Base-by-base conservation (phyloP, 2,888 invertebrate species). In the Nomada fucata region DNA sequence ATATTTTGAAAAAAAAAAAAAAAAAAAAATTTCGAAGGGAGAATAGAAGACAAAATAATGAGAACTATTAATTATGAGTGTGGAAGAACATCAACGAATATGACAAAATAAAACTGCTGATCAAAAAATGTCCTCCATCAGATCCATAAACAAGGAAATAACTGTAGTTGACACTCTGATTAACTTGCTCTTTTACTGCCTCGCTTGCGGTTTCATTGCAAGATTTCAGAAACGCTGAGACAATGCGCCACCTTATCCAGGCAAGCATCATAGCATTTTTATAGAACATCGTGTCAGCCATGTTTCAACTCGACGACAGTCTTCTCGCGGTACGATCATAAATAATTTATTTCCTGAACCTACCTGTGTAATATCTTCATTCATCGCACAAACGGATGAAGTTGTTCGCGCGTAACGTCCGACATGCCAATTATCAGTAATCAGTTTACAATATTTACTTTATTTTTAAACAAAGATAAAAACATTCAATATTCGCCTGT, bases 311-410 rank as follows among this genome's bases (percentile, higher is more conserved):
- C 53, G 67, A 52, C 74, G 42, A 69, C 67, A 65, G 77, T 78
- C 76, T 61, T 69, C 76, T 59, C 73, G 60, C 63, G 44, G 10
- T 29, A 18, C 23, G 53, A 55, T 57, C 71, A 57, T 87, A 84
- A 82, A 87, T 87, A 84, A 87, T 87, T 76, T 82, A 87, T 64
- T 69, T 64, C 36, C 23, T 57, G 57, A 13, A 79, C 75, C 70
- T 71, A 82, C 79, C 82, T 82, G 79, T 23, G 11, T 52, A 23
- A 82, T 59, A 75, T 71, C 50, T 53, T 44, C 47, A 74, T 74
- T 76, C 55, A 20, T 52, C 53, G 52, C 65, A 47, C 63, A 42
- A 7, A n/a, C 18, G 55, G 67, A 64, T 73, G 65, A 57, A 23
- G 68, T 57, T 26, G 63, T 26, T 61, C 9, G 15, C 26, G 5